Evolutionary conservation across 2,888 invertebrate genomes (phyloP).

Genomic region (Drosophila mimica): DNA sequence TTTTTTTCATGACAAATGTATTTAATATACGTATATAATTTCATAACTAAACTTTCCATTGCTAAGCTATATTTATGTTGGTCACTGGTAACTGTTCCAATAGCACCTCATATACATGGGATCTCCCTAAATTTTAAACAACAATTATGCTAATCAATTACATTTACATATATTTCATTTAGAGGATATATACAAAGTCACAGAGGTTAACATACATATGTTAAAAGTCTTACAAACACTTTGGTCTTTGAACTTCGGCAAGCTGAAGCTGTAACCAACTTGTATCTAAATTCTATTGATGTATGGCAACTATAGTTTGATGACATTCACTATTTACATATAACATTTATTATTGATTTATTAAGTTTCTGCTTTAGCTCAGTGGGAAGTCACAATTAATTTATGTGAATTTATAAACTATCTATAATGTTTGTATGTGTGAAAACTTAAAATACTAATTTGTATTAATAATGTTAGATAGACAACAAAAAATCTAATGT

Average conservation of each 20-base stretch:
- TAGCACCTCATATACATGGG: not conserved
- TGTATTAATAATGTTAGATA: not conserved
- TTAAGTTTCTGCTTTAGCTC: not conserved
- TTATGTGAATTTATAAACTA: not conserved
- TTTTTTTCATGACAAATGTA: not conserved
- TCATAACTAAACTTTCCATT: not conserved
- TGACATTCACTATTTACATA: not conserved
- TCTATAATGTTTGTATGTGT: not conserved
- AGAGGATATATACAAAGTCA: constrained; percentile 55
- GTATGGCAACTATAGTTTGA: constrained; percentile 2
- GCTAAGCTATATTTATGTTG: not conserved
- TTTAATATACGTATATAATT: not conserved
- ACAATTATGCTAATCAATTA: not conserved
- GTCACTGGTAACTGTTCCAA: not conserved
- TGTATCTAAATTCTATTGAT: not conserved
- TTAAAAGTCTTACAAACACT: constrained; percentile 50
- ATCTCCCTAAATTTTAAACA: not conserved
- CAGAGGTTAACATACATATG: constrained; percentile 21
- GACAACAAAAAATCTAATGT: not conserved
- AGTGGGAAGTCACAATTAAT: not conserved
- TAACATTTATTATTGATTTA: not conserved
- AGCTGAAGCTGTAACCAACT: not conserved
- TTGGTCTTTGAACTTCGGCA: constrained; percentile 30
- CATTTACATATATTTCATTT: constrained; percentile 3
- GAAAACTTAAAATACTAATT: not conserved